phyloP scores from a whole-genome alignment of 2,113 vertebrate genomes.

The Petromus typicus region DNA sequence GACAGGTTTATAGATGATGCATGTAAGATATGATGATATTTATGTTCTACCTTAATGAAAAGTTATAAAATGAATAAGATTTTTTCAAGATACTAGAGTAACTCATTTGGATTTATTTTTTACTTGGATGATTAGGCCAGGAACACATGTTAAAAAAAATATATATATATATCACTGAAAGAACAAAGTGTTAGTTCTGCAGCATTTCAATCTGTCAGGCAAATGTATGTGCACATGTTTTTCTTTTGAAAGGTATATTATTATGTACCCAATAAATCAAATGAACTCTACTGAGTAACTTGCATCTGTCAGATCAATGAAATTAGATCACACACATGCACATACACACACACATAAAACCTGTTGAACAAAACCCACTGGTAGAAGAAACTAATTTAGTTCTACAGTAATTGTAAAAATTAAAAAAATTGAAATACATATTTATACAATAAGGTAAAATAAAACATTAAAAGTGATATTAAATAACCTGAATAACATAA shows the following conservation, averaged over 20 bases:
- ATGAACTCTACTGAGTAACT: conserved; percentile 65
- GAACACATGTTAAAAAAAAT: conserved; percentile 40
- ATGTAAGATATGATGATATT: conserved; percentile 64
- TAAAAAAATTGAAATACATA: neutral
- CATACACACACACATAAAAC: neutral
- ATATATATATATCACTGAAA: neutral
- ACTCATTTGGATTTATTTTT: conserved; percentile 67
- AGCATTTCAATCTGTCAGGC: conserved; percentile 74
- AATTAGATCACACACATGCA: neutral
- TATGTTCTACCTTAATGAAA: conserved; percentile 77
- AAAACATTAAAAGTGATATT: conserved; percentile 50
- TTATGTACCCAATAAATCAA: conserved; percentile 60
- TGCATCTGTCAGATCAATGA: conserved; percentile 68
- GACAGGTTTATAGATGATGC: conserved; percentile 59
- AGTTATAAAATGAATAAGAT: conserved; percentile 72
- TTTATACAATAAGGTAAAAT: conserved; percentile 42
- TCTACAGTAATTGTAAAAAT: neutral
- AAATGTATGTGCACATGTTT: conserved; percentile 59
- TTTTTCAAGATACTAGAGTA: conserved; percentile 65
- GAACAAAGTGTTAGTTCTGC: conserved; percentile 56
- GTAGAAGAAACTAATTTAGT: conserved; percentile 53
- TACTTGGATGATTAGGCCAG: conserved; percentile 53
- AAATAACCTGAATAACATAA: neutral
- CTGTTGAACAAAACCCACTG: neutral
- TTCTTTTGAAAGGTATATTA: conserved; percentile 71